These are phyloP conservation scores for Cheumatopsyche charites DNA, from an alignment of 1,140 invertebrate species.

Conservation along the genomic window DNA sequence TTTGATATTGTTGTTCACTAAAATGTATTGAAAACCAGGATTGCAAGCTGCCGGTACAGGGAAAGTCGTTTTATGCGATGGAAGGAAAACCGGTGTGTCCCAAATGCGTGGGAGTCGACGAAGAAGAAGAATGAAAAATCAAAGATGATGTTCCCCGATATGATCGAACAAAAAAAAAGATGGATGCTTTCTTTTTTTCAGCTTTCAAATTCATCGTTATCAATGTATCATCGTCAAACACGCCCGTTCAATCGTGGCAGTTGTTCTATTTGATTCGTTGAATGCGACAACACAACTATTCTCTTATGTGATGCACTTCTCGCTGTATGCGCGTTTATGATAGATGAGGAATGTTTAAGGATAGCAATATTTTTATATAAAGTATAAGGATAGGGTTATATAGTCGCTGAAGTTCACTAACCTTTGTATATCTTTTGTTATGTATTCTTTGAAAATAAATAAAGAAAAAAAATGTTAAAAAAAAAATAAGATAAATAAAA, in stretches of 20 bases:
- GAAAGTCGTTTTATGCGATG: conserved; percentile 94
- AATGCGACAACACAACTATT: background rate
- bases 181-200: conserved; percentile 57
- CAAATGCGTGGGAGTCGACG: conserved; percentile 87
- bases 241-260: too few relatives aligned
- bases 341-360: conserved; percentile 42
- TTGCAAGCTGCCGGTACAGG: conserved; percentile 88
- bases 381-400: conserved; percentile 48
- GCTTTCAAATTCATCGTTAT: conserved; percentile 49
- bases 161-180: conserved; percentile 38
- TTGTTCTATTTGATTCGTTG: too few relatives aligned
- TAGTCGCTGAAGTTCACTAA: conserved; percentile 46
- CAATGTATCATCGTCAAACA: too few relatives aligned
- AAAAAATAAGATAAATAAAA: conserved; percentile 55
- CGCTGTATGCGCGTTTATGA: conserved; percentile 33
- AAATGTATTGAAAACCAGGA: conserved; percentile 69
- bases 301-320: conserved; percentile 18
- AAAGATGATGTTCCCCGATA: conserved; percentile 36
- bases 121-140: conserved; percentile 73
- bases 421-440: conserved; percentile 61
- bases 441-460: conserved; percentile 59
- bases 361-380: conserved; percentile 48
- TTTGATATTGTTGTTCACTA: too few relatives aligned
- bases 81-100: conserved; percentile 91
- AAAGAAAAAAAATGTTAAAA: conserved; percentile 57